A percentile compares a stretch with the other conserved stretches of the same genome.
Conservation (phyloP, 2,888 invertebrate species). For the Dolichomitus sp. region DNA sequence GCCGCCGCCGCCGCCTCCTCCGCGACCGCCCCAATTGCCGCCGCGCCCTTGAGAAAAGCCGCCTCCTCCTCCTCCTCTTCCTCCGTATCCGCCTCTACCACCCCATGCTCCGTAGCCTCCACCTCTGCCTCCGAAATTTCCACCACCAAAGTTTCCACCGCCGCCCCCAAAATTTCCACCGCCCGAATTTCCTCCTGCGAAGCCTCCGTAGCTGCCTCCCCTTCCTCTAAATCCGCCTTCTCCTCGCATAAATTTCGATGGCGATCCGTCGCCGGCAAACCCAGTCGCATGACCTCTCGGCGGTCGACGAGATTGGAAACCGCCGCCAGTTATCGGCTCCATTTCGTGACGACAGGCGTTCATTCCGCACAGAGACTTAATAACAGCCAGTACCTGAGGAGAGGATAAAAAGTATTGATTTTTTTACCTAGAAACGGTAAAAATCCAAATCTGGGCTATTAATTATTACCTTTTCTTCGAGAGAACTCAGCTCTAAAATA, state of each 20-base stretch:
- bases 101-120: not conserved
- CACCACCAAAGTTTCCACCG: slow-evolving; percentile 71
- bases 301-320: slow-evolving; percentile 87
- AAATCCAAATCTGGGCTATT: not conserved
- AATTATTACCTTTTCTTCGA: slow-evolving; percentile 89
- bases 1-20: too few relatives aligned
- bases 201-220: slow-evolving; percentile 67
- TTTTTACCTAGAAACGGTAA: not conserved
- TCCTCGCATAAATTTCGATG: slow-evolving; percentile 85
- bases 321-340: slow-evolving; percentile 87
- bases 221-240: slow-evolving; percentile 72
- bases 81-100: not conserved
- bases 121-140: slow-evolving; percentile 55
- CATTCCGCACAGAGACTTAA: slow-evolving; percentile 92
- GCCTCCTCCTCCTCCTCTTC: not conserved
- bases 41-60: not conserved
- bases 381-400: slow-evolving; percentile 89
- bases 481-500: slow-evolving; percentile 89
- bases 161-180: slow-evolving; percentile 17
- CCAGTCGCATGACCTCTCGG: slow-evolving; percentile 85
- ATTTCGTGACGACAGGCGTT: slow-evolving; percentile 92
- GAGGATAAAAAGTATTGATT: not conserved
- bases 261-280: slow-evolving; percentile 81
- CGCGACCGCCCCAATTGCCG: slow-evolving; percentile 1
- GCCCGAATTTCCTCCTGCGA: slow-evolving; percentile 52